Evolutionary conservation across 2,113 vertebrate species (phyloP).

Genomic region (Boulengeromyrus knoepffleri): DNA sequence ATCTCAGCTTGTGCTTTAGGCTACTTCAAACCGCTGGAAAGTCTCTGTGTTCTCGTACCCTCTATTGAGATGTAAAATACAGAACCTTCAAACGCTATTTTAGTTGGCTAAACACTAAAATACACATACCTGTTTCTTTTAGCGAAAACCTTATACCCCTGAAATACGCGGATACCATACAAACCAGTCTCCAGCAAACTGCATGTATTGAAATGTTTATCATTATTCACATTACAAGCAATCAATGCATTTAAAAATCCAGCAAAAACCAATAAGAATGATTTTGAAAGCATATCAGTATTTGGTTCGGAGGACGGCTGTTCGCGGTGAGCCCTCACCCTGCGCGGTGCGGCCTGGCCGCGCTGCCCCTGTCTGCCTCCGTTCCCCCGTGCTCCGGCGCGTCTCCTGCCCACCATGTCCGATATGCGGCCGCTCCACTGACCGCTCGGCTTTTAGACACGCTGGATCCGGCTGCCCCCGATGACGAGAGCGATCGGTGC

Average conservation of each 20-base stretch:
- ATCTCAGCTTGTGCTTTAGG: neutral
- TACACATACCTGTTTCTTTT: neutral
- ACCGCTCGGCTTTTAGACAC: neutral
- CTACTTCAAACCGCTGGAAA: neutral
- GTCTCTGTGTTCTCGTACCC: neutral
- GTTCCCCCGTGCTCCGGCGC: slow-evolving; percentile 26
- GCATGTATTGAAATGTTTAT: neutral
- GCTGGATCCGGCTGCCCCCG: slow-evolving; percentile 33
- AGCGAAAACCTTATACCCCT: neutral
- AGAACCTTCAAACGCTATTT: neutral
- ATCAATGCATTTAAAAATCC: neutral
- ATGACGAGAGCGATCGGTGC: slow-evolving; percentile 43
- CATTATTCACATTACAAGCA: neutral
- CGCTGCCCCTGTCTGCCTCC: slow-evolving; percentile 35
- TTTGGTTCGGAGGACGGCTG: neutral
- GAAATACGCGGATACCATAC: neutral
- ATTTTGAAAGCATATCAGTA: neutral
- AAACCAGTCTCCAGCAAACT: neutral
- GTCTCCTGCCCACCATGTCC: slow-evolving; percentile 46
- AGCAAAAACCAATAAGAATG: neutral
- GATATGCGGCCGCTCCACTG: slow-evolving; percentile 15
- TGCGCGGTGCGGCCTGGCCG: slow-evolving; percentile 22
- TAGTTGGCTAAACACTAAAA: neutral
- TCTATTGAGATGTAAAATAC: neutral
- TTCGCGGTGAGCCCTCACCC: slow-evolving; percentile 29